phyloP scores from a whole-genome alignment of 64 coral and sea anemone species.

The Cladopsammia gracilis region DNA sequence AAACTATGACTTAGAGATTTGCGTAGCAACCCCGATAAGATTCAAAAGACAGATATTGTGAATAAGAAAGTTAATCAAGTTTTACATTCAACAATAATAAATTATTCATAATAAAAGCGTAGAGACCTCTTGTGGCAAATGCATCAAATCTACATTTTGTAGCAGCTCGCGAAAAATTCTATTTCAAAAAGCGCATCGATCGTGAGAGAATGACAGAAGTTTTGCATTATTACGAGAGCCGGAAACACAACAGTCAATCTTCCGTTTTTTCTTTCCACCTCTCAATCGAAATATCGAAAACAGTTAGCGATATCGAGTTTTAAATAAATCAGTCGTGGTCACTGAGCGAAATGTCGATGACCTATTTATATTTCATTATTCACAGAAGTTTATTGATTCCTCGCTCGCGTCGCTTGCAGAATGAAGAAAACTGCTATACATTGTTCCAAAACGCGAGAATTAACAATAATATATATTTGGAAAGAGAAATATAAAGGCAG shows the following conservation, averaged over 20 bases:
- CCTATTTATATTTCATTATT: slow-evolving; percentile 16
- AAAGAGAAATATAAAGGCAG: no score
- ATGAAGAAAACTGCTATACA: no score
- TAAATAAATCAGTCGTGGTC: background rate
- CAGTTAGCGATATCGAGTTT: background rate
- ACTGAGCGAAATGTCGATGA: background rate
- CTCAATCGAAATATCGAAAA: background rate
- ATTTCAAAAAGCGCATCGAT: no score
- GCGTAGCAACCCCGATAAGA: background rate
- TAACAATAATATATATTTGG: no score
- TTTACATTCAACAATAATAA: background rate
- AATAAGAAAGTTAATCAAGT: background rate
- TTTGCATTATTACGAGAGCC: no score
- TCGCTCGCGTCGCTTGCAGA: no score
- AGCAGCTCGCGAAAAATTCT: no score
- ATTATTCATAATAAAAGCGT: slow-evolving; percentile 1
- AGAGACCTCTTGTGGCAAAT: background rate
- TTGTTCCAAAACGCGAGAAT: no score
- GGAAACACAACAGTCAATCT: background rate
- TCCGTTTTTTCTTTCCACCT: background rate
- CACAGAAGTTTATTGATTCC: background rate
- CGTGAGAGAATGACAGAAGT: no score
- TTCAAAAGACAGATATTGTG: background rate
- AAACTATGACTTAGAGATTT: background rate
- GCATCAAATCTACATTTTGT: no score